These are phyloP conservation scores for Rhopalosiphum maidis DNA, from an alignment of 1,140 invertebrate species.

Conservation along the genomic window DNA sequence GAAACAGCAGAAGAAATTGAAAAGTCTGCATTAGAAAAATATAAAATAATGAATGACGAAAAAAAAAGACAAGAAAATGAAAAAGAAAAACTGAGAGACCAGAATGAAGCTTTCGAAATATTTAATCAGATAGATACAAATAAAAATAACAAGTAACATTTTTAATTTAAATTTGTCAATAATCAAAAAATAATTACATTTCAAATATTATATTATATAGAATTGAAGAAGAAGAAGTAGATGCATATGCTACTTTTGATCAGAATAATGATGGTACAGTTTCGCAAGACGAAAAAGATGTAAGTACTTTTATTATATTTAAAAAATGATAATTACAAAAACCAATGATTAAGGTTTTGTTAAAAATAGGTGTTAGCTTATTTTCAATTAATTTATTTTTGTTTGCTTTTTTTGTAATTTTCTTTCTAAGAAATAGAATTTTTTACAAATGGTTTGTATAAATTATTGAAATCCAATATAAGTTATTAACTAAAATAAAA, in stretches of 20 bases:
- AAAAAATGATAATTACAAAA: neutral
- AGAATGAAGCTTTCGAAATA: conserved; percentile 71
- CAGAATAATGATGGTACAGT: conserved; percentile 86
- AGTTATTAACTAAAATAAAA: neutral
- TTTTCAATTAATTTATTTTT: neutral
- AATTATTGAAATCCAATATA: too few species aligned
- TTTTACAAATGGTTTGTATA: neutral
- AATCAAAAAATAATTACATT: neutral
- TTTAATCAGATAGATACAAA: conserved; percentile 82
- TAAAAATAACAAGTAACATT: conserved; percentile 68
- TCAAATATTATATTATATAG: conserved; percentile 63
- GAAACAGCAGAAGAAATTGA: conserved; percentile 76
- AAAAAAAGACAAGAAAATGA: conserved; percentile 69
- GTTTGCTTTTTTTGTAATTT: neutral
- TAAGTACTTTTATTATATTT: conserved; percentile 59
- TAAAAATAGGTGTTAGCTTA: neutral
- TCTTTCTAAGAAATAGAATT: neutral
- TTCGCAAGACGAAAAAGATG: conserved; percentile 82
- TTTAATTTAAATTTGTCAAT: neutral
- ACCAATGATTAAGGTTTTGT: neutral
- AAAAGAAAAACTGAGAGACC: conserved; percentile 65
- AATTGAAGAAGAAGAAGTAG: conserved; percentile 79
- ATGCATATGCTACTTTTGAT: conserved; percentile 81
- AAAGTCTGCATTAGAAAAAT: conserved; percentile 77
- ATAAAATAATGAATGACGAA: conserved; percentile 65